Conservation (phyloP, 2,888 invertebrate genomes). For the Acleris sparsana region DNA sequence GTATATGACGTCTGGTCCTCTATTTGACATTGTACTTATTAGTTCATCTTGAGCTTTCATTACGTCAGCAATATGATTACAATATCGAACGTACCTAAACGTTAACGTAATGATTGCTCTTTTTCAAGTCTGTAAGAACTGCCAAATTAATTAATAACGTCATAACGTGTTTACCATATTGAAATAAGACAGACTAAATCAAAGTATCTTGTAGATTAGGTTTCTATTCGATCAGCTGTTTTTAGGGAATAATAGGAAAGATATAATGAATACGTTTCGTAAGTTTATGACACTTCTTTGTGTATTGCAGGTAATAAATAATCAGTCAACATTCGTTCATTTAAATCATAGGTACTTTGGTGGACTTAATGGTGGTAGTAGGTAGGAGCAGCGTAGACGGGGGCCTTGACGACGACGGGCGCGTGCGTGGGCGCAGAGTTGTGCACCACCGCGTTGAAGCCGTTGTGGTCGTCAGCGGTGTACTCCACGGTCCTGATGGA, state of each 20-base stretch:
- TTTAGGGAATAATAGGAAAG: background rate
- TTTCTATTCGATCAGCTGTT: no score
- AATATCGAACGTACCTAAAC: no score
- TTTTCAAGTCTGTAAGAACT: no score
- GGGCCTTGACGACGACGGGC: constrained; percentile 44
- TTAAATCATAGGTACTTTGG: background rate
- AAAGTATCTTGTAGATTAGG: no score
- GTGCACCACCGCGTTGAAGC: constrained; percentile 64
- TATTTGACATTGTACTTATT: no score
- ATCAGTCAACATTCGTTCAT: constrained; percentile 5
- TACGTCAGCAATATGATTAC: no score
- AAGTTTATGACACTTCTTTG: constrained; percentile 6
- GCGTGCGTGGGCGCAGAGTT: constrained; percentile 45
- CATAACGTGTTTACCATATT: no score
- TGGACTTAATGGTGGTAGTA: constrained; percentile 25
- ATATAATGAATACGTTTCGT: background rate
- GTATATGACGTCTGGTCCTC: no score
- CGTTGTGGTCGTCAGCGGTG: constrained; percentile 72
- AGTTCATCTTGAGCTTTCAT: no score
- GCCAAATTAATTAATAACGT: no score
- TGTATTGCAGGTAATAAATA: constrained; percentile 13
- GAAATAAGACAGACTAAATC: no score
- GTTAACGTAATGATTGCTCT: no score
- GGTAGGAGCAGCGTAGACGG: constrained; percentile 42
- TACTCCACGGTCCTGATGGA: constrained; percentile 78